These are phyloP conservation scores for Rugalucina vietnamica DNA, from an alignment of 2,888 invertebrate genomes.

Conservation along the genomic window DNA sequence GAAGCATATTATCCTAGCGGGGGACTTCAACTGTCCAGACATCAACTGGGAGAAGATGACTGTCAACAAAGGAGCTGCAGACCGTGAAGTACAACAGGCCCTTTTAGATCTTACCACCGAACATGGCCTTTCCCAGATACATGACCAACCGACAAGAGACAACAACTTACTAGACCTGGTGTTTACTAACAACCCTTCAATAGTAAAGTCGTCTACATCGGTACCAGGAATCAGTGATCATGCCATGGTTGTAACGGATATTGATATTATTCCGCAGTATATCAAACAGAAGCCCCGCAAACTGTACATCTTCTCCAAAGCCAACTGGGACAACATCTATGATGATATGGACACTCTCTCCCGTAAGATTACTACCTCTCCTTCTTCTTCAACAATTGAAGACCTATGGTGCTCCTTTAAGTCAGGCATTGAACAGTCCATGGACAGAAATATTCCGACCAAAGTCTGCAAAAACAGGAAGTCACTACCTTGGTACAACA, in stretches of 20 bases:
- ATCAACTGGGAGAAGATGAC: constrained; percentile 30
- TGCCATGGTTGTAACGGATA: constrained; percentile 34
- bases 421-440: not conserved
- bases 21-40: constrained; percentile 40
- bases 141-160: constrained; percentile 24
- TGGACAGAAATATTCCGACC: constrained; percentile 23
- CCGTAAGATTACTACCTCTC: not conserved
- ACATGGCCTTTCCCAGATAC: constrained; percentile 31
- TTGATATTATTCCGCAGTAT: constrained; percentile 13
- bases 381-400: not conserved
- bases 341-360: constrained; percentile 4
- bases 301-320: constrained; percentile 15
- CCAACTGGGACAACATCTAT: constrained; percentile 18
- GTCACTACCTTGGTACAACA: constrained; percentile 35
- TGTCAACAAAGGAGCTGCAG: constrained; percentile 18
- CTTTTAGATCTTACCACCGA: constrained; percentile 28
- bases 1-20: constrained; percentile 30
- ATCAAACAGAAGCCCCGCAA: constrained; percentile 20
- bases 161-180: constrained; percentile 32
- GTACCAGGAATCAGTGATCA: constrained; percentile 30
- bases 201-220: constrained; percentile 30
- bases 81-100: constrained; percentile 37
- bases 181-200: constrained; percentile 27
- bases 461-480: constrained; percentile 15
- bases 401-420: constrained; percentile 27